phyloP scores from a whole-genome alignment of 2,888 invertebrate genomes.

The Tethea ocularis region DNA sequence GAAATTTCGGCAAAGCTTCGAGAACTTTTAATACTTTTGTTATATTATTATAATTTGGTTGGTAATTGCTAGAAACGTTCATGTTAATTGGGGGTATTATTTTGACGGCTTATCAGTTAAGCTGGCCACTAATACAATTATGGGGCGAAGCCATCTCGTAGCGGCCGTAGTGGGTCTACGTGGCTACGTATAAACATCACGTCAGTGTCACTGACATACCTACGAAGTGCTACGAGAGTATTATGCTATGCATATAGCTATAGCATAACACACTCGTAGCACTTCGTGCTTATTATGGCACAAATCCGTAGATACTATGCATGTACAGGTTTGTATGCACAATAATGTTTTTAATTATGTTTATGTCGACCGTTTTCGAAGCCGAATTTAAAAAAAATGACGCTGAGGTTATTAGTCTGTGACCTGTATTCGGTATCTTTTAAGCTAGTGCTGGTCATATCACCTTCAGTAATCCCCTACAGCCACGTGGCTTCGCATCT shows the following conservation, averaged over 20 bases:
- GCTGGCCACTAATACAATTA: slow-evolving; percentile 47
- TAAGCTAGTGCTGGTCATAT: neutral
- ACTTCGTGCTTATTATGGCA: no score
- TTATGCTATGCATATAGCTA: no score
- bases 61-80: slow-evolving; percentile 41
- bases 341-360: no score
- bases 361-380: neutral
- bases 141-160: slow-evolving; percentile 32
- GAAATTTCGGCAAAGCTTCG: neutral
- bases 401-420: neutral
- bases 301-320: no score
- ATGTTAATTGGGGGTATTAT: slow-evolving; percentile 57
- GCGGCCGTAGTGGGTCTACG: slow-evolving; percentile 38
- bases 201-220: slow-evolving; percentile 13
- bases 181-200: slow-evolving; percentile 18
- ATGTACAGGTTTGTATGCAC: no score
- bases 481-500: neutral
- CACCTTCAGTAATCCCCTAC: neutral
- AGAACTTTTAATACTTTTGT: slow-evolving; percentile 15
- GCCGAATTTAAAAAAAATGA: neutral
- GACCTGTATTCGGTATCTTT: neutral
- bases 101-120: slow-evolving; percentile 43
- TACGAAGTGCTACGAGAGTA: neutral
- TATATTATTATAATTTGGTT: slow-evolving; percentile 35
- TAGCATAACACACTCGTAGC: no score